Base-by-base conservation (phyloP, 53 echinoderm and acorn worm genomes). In the Hippasteria phrygiana region DNA sequence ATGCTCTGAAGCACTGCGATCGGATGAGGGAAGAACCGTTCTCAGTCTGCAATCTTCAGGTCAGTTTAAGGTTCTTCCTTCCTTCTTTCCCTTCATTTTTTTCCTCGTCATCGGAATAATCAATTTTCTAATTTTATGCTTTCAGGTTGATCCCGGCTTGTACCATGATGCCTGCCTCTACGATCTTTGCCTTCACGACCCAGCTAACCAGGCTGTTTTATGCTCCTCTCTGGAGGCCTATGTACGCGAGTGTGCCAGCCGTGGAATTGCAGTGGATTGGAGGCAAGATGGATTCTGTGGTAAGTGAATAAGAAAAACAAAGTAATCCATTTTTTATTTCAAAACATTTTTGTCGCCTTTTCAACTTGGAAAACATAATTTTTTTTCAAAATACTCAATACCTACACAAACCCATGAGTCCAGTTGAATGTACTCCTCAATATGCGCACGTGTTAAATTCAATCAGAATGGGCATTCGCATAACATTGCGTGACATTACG, bases 91-190 rank as follows among this genome's bases (percentile, higher is more conserved):
- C 0, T 0, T 54, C 17, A 16, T 17, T 54, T 54, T 4, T 54
- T 3, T 54, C 3, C 12, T 54, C 20, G 16, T 54, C 3, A 54
- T 12, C 17, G 18, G 18, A 8, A 17, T 24, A 24, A 22, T 20
- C 51, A 51, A 51, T 51, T 51, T 20, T 1, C 16, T 59, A 22
- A 59, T 56, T 56, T 5, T 24, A 24, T n/a, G 26, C n/a, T 24
- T 59, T 36, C 69, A 87, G 87, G 73, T 87, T 54, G 87, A 87
- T 69, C 87, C 87, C 12, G 26, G 87, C 22, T 50, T 53, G 26
- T 87, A 53, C 62, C 87, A 87, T 33, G 87, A 87, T 55, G 47
- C 72, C 47, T 87, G 87, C 27, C 55, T 87, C n/a, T 74, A 74
- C 22, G 87, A 87, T 27, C 53, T 87, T 20, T 87, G 87, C 59